A percentile compares a stretch with the other conserved stretches of the same genome.
phyloP scores from a whole-genome alignment of 2,113 vertebrate species.

The Onychorhynchus coronatus region DNA sequence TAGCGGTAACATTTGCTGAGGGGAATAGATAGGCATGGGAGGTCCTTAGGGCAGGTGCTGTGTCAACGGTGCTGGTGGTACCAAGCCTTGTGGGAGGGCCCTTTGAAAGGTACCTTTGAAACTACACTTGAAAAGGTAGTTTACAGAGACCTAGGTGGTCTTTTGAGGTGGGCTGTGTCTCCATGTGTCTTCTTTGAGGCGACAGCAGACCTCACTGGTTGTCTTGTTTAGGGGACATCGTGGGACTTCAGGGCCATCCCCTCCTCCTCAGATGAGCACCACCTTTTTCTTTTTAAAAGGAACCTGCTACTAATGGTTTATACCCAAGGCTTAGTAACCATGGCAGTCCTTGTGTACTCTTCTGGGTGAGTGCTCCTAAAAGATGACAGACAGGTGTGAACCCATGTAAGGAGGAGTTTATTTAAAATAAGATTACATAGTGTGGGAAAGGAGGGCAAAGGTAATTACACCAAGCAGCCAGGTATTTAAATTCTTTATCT shows the following conservation, averaged over 20 bases:
- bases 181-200: neutral
- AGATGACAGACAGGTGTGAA: neutral
- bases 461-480: neutral
- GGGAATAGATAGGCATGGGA: neutral
- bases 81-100: rapidly evolving
- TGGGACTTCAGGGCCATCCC: neutral
- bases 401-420: rapidly evolving
- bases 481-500: neutral
- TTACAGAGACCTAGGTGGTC: neutral
- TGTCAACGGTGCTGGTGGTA: neutral
- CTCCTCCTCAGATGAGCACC: neutral
- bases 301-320: neutral
- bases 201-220: neutral
- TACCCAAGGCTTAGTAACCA: neutral
- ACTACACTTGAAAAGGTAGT: neutral
- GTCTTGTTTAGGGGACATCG: neutral
- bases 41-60: neutral
- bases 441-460: neutral
- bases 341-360: neutral
- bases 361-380: neutral
- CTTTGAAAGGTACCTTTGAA: neutral
- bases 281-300: neutral
- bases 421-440: neutral
- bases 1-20: neutral
- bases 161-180: neutral